Evolutionary conservation across 2,888 invertebrate genomes (phyloP), one percentile per base, ranked within the genome.

Genomic region (Melolontha melolontha): DNA sequence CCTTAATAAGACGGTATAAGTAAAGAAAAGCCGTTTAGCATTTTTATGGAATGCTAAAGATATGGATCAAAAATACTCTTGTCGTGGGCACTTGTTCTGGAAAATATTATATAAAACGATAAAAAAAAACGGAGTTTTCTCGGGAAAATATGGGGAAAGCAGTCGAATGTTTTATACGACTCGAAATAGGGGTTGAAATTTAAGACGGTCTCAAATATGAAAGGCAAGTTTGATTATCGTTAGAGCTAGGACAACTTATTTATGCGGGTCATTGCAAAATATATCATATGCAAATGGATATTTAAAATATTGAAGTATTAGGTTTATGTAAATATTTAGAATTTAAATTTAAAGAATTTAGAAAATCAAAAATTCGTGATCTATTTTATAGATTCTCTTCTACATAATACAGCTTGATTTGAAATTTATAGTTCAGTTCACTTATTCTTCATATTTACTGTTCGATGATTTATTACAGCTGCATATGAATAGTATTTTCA

Each of bases 1-100:
- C 73, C 72, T 69, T 73, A 75, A 76, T 75, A 76, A 72, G 74
- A 65, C 59, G 54, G 66, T 55, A 59, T 50, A 59, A 54, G 49
- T 41, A 70, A 69, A 69, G 70, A 71, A 70, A 64, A 57, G 67
- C 59, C 76, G 76, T 75, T 76, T 76, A 76, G 74, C 75, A 77
- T 76, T 76, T 77, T 76, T 77, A 77, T 76, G 73, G 70, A 67
- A 72, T 69, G 67, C 68, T 67, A 69, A 70, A 73, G 77, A 75
- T 75, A 75, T 66, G 75, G 73, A 76, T 76, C 76, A 74, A 75
- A 72, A 75, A 75, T 76, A 72, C 73, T 70, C 74, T 74, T 75
- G 75, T 76, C 74, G 75, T 71, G 70, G 69, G 73, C 75, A 74
- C 75, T 75, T 73, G 72, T 72, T 70, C 73, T 72, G 70, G 71